Percentiles rank a stretch among this genome's conserved stretches.
phyloP scores from a whole-genome alignment of 2,888 invertebrate genomes.

The Polydrusus tereticollis region DNA sequence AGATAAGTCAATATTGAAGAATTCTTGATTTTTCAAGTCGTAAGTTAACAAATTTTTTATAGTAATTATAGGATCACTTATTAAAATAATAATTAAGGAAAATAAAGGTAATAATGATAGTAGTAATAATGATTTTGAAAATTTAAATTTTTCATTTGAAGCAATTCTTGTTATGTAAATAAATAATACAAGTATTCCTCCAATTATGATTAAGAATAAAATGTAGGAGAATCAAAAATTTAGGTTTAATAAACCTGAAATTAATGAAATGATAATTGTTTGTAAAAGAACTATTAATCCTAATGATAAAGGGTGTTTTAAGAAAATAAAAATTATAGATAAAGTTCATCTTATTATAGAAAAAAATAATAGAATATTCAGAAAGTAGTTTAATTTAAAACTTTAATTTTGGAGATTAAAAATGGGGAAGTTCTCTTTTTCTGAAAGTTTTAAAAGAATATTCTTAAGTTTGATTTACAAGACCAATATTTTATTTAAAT shows the following conservation, averaged over 20 bases:
- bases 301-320: conserved; percentile 71
- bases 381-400: conserved; percentile 76
- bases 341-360: conserved; percentile 62
- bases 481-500: conserved; percentile 69
- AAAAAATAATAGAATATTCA: conserved; percentile 64
- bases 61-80: conserved; percentile 8
- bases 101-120: conserved; percentile 5
- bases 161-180: conserved; percentile 75
- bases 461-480: conserved; percentile 77
- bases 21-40: neutral
- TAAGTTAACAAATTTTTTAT: neutral
- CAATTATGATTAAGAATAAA: conserved; percentile 74
- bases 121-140: neutral
- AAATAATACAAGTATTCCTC: conserved; percentile 76
- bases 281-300: conserved; percentile 70
- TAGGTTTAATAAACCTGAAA: conserved; percentile 68
- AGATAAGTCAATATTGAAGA: conserved; percentile 58
- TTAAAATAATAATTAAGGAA: conserved; percentile 34
- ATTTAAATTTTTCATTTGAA: conserved; percentile 71
- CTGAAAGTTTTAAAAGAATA: conserved; percentile 73
- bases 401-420: conserved; percentile 80
- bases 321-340: conserved; percentile 65
- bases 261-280: conserved; percentile 69
- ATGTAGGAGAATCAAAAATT: conserved; percentile 75
- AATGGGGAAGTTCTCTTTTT: conserved; percentile 70